Conservation (phyloP, 2,797 vertebrate species). For the Prunella strophiata region DNA sequence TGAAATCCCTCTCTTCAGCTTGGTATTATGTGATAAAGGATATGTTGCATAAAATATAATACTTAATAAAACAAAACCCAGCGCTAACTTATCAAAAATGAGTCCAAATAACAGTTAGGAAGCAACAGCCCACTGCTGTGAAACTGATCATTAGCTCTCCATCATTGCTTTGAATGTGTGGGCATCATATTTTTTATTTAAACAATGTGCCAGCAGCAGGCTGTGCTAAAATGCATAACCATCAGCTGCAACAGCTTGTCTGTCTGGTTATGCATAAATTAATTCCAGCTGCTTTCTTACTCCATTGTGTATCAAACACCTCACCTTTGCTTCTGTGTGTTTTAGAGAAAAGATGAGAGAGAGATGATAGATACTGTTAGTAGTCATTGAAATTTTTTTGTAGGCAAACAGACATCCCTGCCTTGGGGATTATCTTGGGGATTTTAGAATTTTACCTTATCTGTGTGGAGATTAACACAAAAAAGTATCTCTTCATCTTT, state of each 20-base stretch:
- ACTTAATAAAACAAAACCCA: background rate
- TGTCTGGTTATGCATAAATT: constrained; percentile 20
- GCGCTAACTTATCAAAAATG: background rate
- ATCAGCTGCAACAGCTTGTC: constrained; percentile 12
- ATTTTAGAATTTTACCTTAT: background rate
- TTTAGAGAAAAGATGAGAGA: background rate
- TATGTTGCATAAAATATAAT: background rate
- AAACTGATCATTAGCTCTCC: background rate
- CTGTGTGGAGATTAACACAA: background rate
- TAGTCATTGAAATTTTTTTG: background rate
- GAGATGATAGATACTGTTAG: background rate
- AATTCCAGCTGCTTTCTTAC: constrained; percentile 21
- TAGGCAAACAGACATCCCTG: background rate
- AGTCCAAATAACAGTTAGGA: constrained; percentile 5
- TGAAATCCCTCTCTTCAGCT: background rate
- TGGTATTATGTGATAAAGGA: background rate
- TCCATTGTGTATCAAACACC: background rate
- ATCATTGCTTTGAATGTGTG: background rate
- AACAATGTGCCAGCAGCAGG: constrained; percentile 1
- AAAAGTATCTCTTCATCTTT: background rate
- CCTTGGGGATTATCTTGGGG: background rate
- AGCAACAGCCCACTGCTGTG: background rate
- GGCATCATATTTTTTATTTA: constrained; percentile 3
- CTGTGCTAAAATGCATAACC: constrained; percentile 12
- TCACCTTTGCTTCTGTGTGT: background rate